Evolutionary conservation across 2,888 invertebrate species (phyloP), one percentile per base, ranked within the genome.

Genomic region (Sphinx pinastri): DNA sequence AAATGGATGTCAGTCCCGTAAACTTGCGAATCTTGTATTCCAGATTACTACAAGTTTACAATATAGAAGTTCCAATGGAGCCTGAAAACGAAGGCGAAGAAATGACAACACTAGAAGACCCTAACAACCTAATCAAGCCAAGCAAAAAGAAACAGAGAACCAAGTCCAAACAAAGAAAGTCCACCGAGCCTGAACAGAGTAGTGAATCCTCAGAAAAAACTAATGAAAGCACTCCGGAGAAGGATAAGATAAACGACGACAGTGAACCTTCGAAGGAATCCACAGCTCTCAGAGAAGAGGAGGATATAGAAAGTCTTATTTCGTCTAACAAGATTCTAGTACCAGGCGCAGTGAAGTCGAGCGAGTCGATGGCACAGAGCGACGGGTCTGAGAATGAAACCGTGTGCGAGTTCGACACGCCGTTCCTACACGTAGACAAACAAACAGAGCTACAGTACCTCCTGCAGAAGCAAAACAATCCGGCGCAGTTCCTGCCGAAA

Each of bases 21-120:
- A 25, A n/a, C 25, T 19, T 0, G 2, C 54, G 52, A 12, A 67
- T 60, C 11, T 66, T 8, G 0, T 67, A 54, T 78, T 75, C 0
- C 88, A 97, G 97, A 84, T 94, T 97, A 77, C 92, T 97, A n/a
- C 96, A 96, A 88, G 96, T 96, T 78, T 96, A 97, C 88, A 96
- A 97, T 80, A 94, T 97, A 70, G 95, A 95, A 79, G 91, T 95
- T 12, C 95, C 95, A 74, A 96, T 95, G 0, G 94, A 95, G 71
- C 92, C 94, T 0, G 94, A 95, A 13, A 82, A 84, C n/a, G 88
- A 89, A 14, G 89, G 91, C 1, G 94, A 94, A 70, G 95, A 95
- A 2, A 73, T 77, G 0, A 76, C 75, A 0, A 77, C 79, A 49
- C 77, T 83, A 13, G 89, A 88, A 49, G 90, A 92, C 8, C 84